Evolutionary conservation across 2,888 invertebrate genomes (phyloP), one percentile per base, ranked within the genome.

Genomic region (Dinocampus coccinellae): DNA sequence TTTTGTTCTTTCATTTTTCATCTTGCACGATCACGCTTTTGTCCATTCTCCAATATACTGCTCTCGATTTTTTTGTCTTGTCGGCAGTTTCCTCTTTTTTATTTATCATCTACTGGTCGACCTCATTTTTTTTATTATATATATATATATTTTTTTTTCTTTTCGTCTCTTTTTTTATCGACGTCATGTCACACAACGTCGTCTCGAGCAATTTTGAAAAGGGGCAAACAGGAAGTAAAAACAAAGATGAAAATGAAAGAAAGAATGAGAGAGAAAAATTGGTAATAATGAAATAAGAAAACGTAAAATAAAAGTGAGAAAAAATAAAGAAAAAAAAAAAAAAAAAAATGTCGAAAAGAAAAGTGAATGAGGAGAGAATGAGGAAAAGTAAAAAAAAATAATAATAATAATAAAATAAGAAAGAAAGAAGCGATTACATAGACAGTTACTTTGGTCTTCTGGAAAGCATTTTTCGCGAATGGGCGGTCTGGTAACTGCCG

Each of bases 401-500:
- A 36, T 22, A 11, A 16, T 6, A n/a, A 58, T 4, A 7, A 39
- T 57, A 42, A n/a, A 55, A 53, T 22, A 53, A 39, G 64, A 60
- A 66, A 55, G 42, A 65, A 55, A 20, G 47, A n/a, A 55, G 26
- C 63, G 63, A 72, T 72, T 72, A 68, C 36, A 63, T 42, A 63
- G 63, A 72, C 63, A 63, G 67, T 72, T 73, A 70, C 73, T 65
- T 70, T 53, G 26, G 69, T 61, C 64, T 72, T 73, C 65, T 67
- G 42, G 69, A 69, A 73, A 70, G 72, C 67, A 74, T 75, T 77
- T 76, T 75, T 74, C 70, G 76, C 72, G 74, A 74, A 80, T 77
- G 79, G 78, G 77, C 78, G 82, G 80, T 83, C 79, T 78, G 77
- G 79, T 81, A 81, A 81, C 80, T 77, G 78, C 77, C 79, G 82